Conservation (phyloP, 30 jellyfish, hydroid and myxozoan species). For the Chrysaora quinquecirrha region DNA sequence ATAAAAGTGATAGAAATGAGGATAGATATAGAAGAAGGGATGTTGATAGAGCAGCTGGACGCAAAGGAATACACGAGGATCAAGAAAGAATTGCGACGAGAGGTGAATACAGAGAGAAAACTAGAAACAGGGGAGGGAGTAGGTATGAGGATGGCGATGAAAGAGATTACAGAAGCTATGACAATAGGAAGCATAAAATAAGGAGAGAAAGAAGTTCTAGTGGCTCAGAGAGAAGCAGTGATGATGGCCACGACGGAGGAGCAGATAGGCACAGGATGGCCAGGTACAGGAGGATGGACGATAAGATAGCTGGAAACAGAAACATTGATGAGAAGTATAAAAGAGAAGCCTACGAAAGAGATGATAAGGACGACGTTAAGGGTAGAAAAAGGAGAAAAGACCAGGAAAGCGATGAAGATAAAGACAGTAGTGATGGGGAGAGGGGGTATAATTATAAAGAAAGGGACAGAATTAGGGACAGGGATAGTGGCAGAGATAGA, state of each 20-base stretch:
- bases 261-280: background rate
- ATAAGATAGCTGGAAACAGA: background rate
- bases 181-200: background rate
- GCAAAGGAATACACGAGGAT: no score
- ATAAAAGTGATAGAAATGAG: background rate
- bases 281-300: no score
- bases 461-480: background rate
- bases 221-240: background rate
- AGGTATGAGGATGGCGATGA: no score
- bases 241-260: slow-evolving; percentile 10
- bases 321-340: background rate
- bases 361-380: background rate
- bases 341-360: background rate
- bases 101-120: no score
- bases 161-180: no score
- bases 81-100: no score
- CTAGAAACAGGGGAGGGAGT: no score
- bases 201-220: background rate
- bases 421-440: background rate
- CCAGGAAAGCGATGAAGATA: background rate
- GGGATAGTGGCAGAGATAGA: background rate
- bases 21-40: no score
- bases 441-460: no score
- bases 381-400: background rate
- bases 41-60: no score